Conservation (phyloP, 2,888 invertebrate genomes). For the Pheosia tremula region DNA sequence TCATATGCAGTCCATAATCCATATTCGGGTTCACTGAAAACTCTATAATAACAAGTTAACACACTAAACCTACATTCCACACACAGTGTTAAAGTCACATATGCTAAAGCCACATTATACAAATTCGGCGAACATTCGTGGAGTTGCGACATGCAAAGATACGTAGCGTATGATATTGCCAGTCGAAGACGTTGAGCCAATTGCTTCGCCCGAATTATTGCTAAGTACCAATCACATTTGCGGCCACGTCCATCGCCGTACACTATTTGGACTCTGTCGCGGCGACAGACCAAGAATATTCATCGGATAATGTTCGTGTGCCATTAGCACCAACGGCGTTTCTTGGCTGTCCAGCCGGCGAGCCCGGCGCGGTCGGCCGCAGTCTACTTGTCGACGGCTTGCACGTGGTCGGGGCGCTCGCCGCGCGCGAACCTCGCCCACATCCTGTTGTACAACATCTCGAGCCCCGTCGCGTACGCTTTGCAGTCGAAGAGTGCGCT, state of each 20-base stretch:
- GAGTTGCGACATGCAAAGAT: neutral
- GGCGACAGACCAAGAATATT: conserved; percentile 5
- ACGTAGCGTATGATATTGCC: no score
- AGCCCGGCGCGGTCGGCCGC: conserved; percentile 15
- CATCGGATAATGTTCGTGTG: neutral
- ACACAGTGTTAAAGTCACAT: conserved; percentile 26
- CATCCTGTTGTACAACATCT: conserved; percentile 95
- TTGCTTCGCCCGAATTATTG: no score
- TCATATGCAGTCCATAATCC: conserved; percentile 33
- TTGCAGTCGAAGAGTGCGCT: conserved; percentile 97
- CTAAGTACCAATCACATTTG: no score
- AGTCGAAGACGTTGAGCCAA: no score
- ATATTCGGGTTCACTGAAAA: conserved; percentile 21
- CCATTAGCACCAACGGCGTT: conserved; percentile 51
- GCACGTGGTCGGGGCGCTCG: conserved; percentile 93
- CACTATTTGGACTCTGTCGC: no score
- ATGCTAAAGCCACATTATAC: conserved; percentile 10
- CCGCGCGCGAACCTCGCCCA: conserved; percentile 93
- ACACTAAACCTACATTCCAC: conserved; percentile 19
- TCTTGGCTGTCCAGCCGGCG: conserved; percentile 37
- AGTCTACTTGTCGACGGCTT: conserved; percentile 69
- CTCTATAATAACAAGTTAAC: conserved; percentile 4
- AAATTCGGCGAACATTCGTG: conserved; percentile 15
- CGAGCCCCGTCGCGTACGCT: conserved; percentile 96
- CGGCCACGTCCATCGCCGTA: no score